Evolutionary conservation across 1,140 invertebrate genomes (phyloP).

Genomic region (Atta cephalotes): DNA sequence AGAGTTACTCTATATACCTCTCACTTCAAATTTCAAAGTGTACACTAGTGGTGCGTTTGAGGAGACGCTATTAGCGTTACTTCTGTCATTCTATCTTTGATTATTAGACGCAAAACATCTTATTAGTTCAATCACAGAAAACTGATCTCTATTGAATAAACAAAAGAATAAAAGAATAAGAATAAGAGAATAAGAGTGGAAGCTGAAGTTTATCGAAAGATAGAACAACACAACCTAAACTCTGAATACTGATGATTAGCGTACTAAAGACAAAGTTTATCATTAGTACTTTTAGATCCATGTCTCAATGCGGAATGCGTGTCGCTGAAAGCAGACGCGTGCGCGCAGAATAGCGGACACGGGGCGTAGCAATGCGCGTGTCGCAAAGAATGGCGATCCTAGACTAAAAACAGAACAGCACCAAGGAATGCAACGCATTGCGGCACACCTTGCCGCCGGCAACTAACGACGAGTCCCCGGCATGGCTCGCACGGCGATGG

Average conservation of each 20-base stretch:
- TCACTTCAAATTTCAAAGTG: no score
- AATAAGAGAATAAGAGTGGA: no score
- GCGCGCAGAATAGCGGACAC: constrained; percentile 65
- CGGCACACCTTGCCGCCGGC: constrained; percentile 80
- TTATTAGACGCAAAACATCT: no score
- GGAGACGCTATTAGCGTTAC: no score
- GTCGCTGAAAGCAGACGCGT: constrained; percentile 75
- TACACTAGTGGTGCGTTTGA: no score
- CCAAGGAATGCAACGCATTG: constrained; percentile 83
- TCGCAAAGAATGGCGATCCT: constrained; percentile 84
- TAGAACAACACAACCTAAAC: neutral
- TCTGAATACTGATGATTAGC: no score
- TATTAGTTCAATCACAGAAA: no score
- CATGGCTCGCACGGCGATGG: constrained; percentile 43
- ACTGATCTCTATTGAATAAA: no score
- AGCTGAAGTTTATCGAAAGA: no score
- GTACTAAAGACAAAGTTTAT: neutral
- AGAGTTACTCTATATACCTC: no score
- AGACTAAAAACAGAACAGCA: constrained; percentile 85
- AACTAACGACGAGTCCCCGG: constrained; percentile 55
- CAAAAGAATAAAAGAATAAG: no score
- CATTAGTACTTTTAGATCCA: neutral
- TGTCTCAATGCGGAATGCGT: constrained; percentile 70
- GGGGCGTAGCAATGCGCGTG: constrained; percentile 80
- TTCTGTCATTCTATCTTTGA: no score